Conservation (phyloP, 2,797 vertebrate genomes). For the Enteromius viviparus region DNA sequence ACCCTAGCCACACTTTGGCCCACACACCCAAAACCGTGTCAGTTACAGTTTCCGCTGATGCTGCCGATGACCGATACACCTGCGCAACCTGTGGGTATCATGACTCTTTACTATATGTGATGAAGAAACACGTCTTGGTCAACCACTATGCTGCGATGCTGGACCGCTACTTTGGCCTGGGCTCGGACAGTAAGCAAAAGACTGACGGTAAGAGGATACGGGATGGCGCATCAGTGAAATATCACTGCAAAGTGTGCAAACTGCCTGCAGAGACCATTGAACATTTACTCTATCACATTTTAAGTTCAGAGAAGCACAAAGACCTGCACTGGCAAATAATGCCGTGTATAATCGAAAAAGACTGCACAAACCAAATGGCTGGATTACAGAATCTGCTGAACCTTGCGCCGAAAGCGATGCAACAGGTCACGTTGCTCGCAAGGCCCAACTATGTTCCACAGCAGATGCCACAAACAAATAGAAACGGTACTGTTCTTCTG, state of each 20-base stretch:
- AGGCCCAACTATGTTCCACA: slow-evolving; percentile 34
- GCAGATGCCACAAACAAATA: slow-evolving; percentile 39
- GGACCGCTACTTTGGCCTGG: slow-evolving; percentile 79
- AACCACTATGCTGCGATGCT: slow-evolving; percentile 80
- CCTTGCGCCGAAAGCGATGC: slow-evolving; percentile 74
- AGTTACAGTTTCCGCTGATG: slow-evolving; percentile 27
- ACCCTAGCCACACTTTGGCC: slow-evolving; percentile 27
- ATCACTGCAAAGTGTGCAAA: slow-evolving; percentile 85
- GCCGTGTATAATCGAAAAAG: slow-evolving; percentile 78
- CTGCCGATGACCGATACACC: slow-evolving; percentile 70
- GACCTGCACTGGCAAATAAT: slow-evolving; percentile 84
- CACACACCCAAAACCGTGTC: slow-evolving; percentile 40
- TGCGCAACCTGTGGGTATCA: slow-evolving; percentile 84
- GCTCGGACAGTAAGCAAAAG: slow-evolving; percentile 49
- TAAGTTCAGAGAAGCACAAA: slow-evolving; percentile 84
- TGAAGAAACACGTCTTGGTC: slow-evolving; percentile 88
- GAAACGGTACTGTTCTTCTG: slow-evolving; percentile 60
- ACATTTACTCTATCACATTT: slow-evolving; percentile 84
- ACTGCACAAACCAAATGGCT: slow-evolving; percentile 28
- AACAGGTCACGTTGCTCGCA: slow-evolving; percentile 49
- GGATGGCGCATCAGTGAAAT: slow-evolving; percentile 59
- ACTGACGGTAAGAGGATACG: slow-evolving; percentile 2
- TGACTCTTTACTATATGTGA: slow-evolving; percentile 85
- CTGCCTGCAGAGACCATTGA: slow-evolving; percentile 80
- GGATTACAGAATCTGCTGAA: slow-evolving; percentile 63